Evolutionary conservation across 2,797 vertebrate species (phyloP).

Genomic region (Myiotriccus ornatus): DNA sequence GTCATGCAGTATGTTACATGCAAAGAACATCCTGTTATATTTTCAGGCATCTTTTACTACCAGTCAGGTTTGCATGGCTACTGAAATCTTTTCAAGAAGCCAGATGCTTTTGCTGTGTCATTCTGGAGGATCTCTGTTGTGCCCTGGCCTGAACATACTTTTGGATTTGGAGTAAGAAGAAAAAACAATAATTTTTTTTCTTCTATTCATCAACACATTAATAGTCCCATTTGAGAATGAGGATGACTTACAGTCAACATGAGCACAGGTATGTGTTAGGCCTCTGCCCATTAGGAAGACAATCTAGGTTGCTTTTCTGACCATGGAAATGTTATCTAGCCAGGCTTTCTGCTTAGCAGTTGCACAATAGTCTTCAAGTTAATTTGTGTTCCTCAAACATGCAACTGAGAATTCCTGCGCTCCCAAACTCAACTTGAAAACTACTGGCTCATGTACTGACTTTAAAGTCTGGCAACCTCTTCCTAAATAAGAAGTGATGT

Average conservation of each 20-base stretch:
- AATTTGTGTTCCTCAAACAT: neutral
- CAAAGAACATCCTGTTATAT: neutral
- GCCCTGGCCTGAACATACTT: neutral
- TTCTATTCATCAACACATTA: neutral
- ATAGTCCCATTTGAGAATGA: neutral
- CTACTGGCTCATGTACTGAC: neutral
- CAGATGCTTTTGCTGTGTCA: neutral
- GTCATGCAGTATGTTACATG: accelerated
- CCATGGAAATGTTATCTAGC: neutral
- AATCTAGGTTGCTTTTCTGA: neutral
- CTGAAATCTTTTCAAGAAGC: neutral
- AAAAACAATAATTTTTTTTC: neutral
- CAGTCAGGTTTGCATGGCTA: neutral
- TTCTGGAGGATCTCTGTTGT: neutral
- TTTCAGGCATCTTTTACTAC: neutral
- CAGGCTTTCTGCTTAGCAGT: neutral
- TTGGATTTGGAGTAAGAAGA: neutral
- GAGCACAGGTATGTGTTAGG: neutral
- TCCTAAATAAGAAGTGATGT: neutral
- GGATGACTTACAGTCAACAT: neutral
- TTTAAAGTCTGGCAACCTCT: neutral
- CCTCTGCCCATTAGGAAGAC: neutral
- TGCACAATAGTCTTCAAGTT: neutral
- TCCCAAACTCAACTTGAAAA: neutral
- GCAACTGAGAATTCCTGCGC: neutral